A percentile compares a stretch with the other conserved stretches of the same genome.
Evolutionary conservation across 2,113 vertebrate species (phyloP).

Genomic region (Psittacula cyanocephala): DNA sequence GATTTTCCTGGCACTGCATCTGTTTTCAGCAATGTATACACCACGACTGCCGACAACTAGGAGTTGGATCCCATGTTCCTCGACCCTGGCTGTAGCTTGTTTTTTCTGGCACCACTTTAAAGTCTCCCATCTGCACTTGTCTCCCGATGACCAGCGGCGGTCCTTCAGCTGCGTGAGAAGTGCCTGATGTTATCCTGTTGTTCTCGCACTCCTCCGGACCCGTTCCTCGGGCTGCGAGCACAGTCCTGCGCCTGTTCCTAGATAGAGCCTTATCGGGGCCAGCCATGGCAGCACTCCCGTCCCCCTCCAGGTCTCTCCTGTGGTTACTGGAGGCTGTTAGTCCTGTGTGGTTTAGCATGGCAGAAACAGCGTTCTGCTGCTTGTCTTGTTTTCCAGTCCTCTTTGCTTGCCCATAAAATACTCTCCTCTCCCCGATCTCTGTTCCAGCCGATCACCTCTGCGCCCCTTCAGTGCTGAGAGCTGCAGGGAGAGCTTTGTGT

Average conservation of each 20-base stretch:
- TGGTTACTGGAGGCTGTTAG: not conserved
- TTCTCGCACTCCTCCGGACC: conserved; percentile 14
- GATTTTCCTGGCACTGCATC: conserved; percentile 62
- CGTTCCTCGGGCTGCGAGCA: rapidly evolving
- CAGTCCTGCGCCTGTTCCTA: not conserved
- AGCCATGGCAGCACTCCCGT: not conserved
- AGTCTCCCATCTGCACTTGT: conserved; percentile 23
- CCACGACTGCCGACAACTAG: conserved; percentile 59
- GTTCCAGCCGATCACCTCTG: not conserved
- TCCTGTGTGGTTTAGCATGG: not conserved
- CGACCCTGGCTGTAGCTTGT: conserved; percentile 44
- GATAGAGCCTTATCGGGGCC: conserved; percentile 12
- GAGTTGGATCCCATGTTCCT: conserved; percentile 56
- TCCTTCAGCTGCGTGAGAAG: conserved; percentile 22
- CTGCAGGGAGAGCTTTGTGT: not conserved
- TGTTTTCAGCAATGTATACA: conserved; percentile 52
- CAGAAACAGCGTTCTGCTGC: not conserved
- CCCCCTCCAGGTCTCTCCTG: not conserved
- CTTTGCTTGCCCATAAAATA: not conserved
- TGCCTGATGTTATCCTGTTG: conserved; percentile 26
- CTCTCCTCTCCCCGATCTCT: not conserved
- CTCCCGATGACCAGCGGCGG: not conserved
- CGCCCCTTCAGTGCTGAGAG: not conserved
- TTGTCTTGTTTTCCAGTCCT: not conserved
- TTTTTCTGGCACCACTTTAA: conserved; percentile 56